Percentiles rank a stretch among this genome's conserved stretches.
Conservation (phyloP, 2,113 vertebrate species). For the Chaenogobius annularis region DNA sequence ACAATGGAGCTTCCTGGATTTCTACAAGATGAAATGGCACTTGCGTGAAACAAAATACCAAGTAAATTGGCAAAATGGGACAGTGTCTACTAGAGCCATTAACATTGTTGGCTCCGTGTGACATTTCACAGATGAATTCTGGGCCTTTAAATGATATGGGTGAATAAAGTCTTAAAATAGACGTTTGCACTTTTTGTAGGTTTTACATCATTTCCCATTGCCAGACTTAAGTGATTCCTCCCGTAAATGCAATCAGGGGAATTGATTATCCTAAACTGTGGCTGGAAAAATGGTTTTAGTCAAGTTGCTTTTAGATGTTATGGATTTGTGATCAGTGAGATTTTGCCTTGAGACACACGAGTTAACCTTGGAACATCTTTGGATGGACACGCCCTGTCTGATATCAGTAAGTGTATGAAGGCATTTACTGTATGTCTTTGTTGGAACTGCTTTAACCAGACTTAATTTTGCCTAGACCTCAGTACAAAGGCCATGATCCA, state of each 20-base stretch:
- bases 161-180: neutral
- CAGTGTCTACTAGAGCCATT: neutral
- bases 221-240: conserved; percentile 40
- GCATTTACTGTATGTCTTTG: neutral
- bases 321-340: conserved; percentile 41
- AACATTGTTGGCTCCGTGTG: neutral
- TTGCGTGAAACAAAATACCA: neutral
- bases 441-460: neutral
- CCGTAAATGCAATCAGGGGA: conserved; percentile 68
- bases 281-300: conserved; percentile 50
- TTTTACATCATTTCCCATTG: conserved; percentile 38
- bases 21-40: neutral
- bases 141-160: neutral
- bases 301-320: conserved; percentile 59
- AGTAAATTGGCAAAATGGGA: neutral
- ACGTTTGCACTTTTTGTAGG: conserved; percentile 2
- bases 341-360: conserved; percentile 48
- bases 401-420: neutral
- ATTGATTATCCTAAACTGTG: conserved; percentile 58
- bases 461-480: neutral
- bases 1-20: neutral
- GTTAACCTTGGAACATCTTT: neutral
- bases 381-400: neutral
- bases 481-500: conserved; percentile 1
- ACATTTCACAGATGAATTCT: neutral